A percentile compares a stretch with the other conserved stretches of the same genome.
Conservation (phyloP, 30 jellyfish, hydroid and myxozoan species). For the Cassiopea andromeda region DNA sequence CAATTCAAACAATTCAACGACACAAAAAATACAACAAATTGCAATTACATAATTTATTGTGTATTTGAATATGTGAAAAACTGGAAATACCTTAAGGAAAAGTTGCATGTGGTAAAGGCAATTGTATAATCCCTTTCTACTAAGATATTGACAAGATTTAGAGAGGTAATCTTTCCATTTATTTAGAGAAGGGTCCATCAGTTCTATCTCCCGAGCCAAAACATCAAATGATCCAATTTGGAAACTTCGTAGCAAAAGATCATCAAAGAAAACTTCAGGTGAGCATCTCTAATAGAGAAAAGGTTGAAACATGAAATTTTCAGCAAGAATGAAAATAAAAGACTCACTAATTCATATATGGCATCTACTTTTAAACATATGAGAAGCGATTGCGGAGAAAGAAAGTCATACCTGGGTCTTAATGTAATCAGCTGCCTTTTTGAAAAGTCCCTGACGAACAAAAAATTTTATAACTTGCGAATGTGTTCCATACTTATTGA, state of each 20-base stretch:
- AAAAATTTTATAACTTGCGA: constrained; percentile 65
- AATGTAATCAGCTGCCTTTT: constrained; percentile 78
- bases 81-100: constrained; percentile 72
- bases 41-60: background rate
- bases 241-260: constrained; percentile 73
- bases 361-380: too few species aligned
- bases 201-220: constrained; percentile 70
- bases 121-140: constrained; percentile 70
- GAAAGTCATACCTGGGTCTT: constrained; percentile 25
- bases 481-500: constrained; percentile 86
- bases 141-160: constrained; percentile 76
- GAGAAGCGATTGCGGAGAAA: too few species aligned
- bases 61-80: background rate
- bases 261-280: constrained; percentile 73
- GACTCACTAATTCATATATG: too few species aligned
- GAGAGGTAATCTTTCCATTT: constrained; percentile 79
- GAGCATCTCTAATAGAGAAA: constrained; percentile 76
- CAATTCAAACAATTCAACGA: background rate
- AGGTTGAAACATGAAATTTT: background rate
- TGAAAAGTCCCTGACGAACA: constrained; percentile 77
- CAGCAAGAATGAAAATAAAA: too few species aligned
- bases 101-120: constrained; percentile 89
- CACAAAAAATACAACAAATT: background rate
- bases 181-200: constrained; percentile 74
- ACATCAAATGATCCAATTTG: constrained; percentile 88